These are phyloP conservation scores for Drosophila villosipedis DNA, from an alignment of 2,888 invertebrate genomes.

Conservation along the genomic window DNA sequence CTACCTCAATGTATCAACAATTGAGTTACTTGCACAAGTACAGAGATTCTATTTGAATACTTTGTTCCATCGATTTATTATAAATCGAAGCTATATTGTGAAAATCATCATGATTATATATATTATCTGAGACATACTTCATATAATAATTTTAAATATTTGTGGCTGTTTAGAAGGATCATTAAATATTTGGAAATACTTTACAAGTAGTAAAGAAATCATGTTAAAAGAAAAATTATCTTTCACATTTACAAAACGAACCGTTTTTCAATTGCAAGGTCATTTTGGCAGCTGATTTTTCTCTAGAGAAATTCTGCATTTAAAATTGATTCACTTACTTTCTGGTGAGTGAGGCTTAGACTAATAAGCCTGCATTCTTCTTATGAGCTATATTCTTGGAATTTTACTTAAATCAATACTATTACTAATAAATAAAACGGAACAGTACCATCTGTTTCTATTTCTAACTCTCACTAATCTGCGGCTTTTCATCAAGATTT, in stretches of 20 bases:
- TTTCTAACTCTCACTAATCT: slow-evolving; percentile 4
- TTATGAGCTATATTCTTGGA: neutral
- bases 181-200: neutral
- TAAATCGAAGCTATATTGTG: neutral
- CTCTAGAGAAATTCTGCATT: neutral
- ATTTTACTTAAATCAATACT: neutral
- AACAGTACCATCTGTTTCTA: neutral
- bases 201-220: neutral
- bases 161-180: no score
- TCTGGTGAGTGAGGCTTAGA: neutral
- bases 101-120: neutral
- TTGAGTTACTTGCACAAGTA: slow-evolving; percentile 20
- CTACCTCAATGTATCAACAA: slow-evolving; percentile 26
- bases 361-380: neutral
- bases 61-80: neutral
- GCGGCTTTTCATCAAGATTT: slow-evolving; percentile 18
- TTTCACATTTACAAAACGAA: neutral
- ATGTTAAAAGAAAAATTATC: neutral
- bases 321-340: neutral
- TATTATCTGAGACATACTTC: neutral
- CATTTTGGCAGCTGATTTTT: neutral
- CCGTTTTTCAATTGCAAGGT: neutral
- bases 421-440: neutral
- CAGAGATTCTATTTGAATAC: neutral
- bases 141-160: neutral